Base-by-base conservation (phyloP, 2,797 vertebrate genomes). In the Clarias pachynema region DNA sequence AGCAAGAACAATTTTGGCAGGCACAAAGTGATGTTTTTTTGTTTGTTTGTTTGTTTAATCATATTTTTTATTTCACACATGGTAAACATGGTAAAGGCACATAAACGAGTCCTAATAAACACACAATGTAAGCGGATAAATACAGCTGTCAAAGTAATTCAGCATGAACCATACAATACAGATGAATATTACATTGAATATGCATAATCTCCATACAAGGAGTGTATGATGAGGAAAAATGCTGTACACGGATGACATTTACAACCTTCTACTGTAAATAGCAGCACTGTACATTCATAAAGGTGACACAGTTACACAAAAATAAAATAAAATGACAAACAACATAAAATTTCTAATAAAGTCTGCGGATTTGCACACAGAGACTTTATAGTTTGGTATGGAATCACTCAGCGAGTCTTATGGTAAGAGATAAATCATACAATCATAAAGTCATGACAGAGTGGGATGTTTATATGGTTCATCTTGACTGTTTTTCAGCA, bases 231-330 rank as follows among this genome's bases (percentile, higher is more conserved):
- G 59, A 70, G 65, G 65, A 78, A 79, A 84, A 81, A 86, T 49
- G 72, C 84, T 89, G 86, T 88, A 90, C 86, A 90, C 34, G 82
- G 72, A 87, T 69, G 79, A 87, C 65, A 86, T 86, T 87, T 85
- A 89, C 88, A 90, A 75, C 83, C 73, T 85, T 85, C 63, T 79
- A 72, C 84, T 81, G 79, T 87, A 82, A 66, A 83, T 89, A 90
- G 88, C 89, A 90, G 89, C 89, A 87, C 85, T 87, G 87, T 89
- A 90, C 89, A 89, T 90, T 89, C 87, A 90, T 60, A 40, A 79
- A 81, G 65, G 77, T 84, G 70, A 63, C 34, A 79, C 73, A 26
- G 10, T 79, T 65, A 65, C 85, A 79, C 44, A 18, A 75, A 84
- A 62, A 81, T 60, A 60, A 66, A 75, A 49, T n/a, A 81, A 34